These are phyloP conservation scores for Papilio glaucus DNA, from an alignment of 1,140 invertebrate species.

Conservation along the genomic window DNA sequence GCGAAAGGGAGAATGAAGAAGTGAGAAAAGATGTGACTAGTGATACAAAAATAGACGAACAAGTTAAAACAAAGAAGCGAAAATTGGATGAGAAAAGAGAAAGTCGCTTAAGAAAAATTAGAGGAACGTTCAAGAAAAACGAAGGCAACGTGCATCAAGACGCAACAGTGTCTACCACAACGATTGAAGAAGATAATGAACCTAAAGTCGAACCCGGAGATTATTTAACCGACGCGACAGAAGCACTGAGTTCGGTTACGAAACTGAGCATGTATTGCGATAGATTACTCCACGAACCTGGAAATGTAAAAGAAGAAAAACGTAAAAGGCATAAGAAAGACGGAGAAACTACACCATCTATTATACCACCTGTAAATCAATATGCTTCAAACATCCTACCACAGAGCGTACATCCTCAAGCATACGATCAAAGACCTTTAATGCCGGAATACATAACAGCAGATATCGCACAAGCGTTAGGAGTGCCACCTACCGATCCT, in stretches of 20 bases:
- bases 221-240: slow-evolving; percentile 23
- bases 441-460: slow-evolving; percentile 72
- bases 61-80: slow-evolving; percentile 55
- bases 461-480: slow-evolving; percentile 81
- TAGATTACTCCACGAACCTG: slow-evolving; percentile 63
- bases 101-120: slow-evolving; percentile 76
- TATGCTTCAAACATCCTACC: slow-evolving; percentile 41
- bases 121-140: slow-evolving; percentile 67
- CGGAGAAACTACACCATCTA: slow-evolving; percentile 32
- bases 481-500: slow-evolving; percentile 80
- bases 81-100: slow-evolving; percentile 66
- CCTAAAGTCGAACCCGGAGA: slow-evolving; percentile 42
- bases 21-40: slow-evolving; percentile 40
- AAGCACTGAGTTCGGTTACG: slow-evolving; percentile 59
- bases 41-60: slow-evolving; percentile 46
- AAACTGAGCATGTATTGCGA: slow-evolving; percentile 71
- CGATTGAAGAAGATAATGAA: slow-evolving; percentile 63
- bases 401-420: slow-evolving; percentile 32
- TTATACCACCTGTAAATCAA: slow-evolving; percentile 23
- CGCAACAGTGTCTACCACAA: slow-evolving; percentile 83
- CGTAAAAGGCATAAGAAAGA: slow-evolving; percentile 45
- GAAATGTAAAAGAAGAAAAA: slow-evolving; percentile 42
- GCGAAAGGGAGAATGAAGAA: slow-evolving; percentile 57
- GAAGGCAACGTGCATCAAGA: slow-evolving; percentile 76
- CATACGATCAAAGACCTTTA: slow-evolving; percentile 53